phyloP scores from a whole-genome alignment of 2,113 vertebrate genomes.

The Platichthys stellatus region DNA sequence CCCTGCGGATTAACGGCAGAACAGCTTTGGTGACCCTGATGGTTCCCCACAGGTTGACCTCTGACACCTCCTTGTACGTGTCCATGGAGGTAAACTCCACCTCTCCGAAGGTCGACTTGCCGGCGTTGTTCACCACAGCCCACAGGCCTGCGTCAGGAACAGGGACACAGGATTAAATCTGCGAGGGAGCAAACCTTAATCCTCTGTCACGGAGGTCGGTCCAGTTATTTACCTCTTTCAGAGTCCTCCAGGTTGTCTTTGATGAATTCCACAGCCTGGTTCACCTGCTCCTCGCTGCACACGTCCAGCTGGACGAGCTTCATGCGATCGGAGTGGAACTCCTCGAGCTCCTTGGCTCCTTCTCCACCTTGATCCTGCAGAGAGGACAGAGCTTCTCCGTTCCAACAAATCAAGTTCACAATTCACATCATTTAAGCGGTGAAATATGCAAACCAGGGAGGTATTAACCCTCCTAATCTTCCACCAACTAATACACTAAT shows the following conservation, averaged over 20 bases:
- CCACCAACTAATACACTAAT: not conserved
- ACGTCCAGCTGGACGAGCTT: conserved; percentile 90
- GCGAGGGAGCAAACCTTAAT: not conserved
- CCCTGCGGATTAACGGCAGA: conserved; percentile 86
- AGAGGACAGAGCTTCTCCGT: not conserved
- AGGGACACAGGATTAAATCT: not conserved
- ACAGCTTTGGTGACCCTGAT: conserved; percentile 90
- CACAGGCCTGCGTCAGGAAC: conserved; percentile 83
- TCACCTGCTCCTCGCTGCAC: conserved; percentile 87
- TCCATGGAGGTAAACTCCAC: conserved; percentile 89
- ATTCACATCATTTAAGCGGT: too few species aligned
- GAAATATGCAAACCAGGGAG: not conserved
- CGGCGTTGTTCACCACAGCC: conserved; percentile 91
- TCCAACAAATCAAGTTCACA: not conserved
- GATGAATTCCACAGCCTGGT: conserved; percentile 80
- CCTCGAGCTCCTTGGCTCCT: conserved; percentile 81
- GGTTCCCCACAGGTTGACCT: conserved; percentile 90
- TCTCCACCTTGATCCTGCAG: conserved; percentile 82
- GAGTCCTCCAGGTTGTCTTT: conserved; percentile 77
- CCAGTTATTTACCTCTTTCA: conserved; percentile 76
- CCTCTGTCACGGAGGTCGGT: not conserved
- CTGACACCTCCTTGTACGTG: conserved; percentile 85
- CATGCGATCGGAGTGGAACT: conserved; percentile 84
- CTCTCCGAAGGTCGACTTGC: conserved; percentile 86
- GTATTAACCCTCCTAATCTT: not conserved